Evolutionary conservation across 2,113 vertebrate species (phyloP).

Genomic region (Oxyura jamaicensis): DNA sequence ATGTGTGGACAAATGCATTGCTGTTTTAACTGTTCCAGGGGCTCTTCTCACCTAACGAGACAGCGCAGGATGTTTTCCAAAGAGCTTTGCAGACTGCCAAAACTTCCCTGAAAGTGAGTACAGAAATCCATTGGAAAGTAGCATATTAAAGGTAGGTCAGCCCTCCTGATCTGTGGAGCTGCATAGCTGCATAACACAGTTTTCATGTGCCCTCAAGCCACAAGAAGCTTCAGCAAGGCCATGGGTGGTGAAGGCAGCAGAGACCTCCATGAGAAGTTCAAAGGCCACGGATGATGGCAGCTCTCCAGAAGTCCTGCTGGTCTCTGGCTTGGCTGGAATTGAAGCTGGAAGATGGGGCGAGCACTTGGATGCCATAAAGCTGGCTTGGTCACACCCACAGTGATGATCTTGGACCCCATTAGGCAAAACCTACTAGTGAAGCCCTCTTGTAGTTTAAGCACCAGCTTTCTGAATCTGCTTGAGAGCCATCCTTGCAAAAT

Average conservation of each 20-base stretch:
- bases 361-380: background rate
- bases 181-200: fast-evolving
- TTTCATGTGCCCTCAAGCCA: background rate
- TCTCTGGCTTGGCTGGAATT: background rate
- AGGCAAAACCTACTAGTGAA: background rate
- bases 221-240: background rate
- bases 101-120: conserved; percentile 37
- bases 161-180: background rate
- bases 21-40: background rate
- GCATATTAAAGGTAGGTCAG: background rate
- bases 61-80: background rate
- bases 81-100: background rate
- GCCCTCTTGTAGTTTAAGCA: background rate
- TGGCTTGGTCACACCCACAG: background rate
- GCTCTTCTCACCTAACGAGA: conserved; percentile 12
- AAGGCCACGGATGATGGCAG: background rate
- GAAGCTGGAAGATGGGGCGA: background rate
- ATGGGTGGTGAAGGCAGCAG: background rate
- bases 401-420: background rate
- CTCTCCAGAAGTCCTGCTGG: background rate
- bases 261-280: background rate
- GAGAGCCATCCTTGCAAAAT: background rate
- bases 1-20: background rate
- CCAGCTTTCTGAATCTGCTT: background rate
- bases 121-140: background rate